Percentiles rank a stretch among this genome's conserved stretches.
Evolutionary conservation across 2,797 vertebrate species (phyloP).

Genomic region (Onychomys arenicola): DNA sequence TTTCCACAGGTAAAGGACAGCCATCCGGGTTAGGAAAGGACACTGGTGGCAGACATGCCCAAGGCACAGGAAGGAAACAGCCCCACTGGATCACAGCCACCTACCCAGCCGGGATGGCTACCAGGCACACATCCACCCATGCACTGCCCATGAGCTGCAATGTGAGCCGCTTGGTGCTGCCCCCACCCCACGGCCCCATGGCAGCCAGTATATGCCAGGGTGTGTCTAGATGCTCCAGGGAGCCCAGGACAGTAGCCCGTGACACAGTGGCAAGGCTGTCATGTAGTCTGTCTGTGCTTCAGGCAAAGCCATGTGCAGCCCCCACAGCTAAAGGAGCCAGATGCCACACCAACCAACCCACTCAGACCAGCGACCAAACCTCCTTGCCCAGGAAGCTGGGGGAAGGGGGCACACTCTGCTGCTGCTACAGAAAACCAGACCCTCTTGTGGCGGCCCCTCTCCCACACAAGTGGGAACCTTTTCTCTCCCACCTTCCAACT

Average conservation of each 20-base stretch:
- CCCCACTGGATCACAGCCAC: not conserved
- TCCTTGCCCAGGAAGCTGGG: not conserved
- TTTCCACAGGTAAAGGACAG: not conserved
- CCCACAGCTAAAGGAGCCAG: not conserved
- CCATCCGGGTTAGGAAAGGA: not conserved
- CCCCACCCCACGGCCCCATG: not conserved
- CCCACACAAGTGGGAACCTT: not conserved
- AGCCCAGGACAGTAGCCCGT: not conserved
- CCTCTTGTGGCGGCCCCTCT: accelerated
- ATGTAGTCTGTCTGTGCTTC: not conserved
- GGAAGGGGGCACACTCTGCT: not conserved
- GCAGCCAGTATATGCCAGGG: not conserved
- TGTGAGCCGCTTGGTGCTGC: not conserved
- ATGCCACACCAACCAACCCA: no score
- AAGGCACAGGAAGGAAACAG: not conserved
- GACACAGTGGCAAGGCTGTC: not conserved
- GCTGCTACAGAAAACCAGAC: not conserved
- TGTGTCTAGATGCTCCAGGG: not conserved
- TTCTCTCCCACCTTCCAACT: not conserved
- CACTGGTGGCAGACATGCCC: not conserved
- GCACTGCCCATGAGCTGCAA: not conserved
- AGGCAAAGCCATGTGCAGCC: not conserved
- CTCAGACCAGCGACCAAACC: not conserved
- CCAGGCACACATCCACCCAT: not conserved
- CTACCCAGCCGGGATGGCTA: not conserved